Evolutionary conservation across 2,888 invertebrate genomes (phyloP).

Genomic region (Prenolepis imparis): DNA sequence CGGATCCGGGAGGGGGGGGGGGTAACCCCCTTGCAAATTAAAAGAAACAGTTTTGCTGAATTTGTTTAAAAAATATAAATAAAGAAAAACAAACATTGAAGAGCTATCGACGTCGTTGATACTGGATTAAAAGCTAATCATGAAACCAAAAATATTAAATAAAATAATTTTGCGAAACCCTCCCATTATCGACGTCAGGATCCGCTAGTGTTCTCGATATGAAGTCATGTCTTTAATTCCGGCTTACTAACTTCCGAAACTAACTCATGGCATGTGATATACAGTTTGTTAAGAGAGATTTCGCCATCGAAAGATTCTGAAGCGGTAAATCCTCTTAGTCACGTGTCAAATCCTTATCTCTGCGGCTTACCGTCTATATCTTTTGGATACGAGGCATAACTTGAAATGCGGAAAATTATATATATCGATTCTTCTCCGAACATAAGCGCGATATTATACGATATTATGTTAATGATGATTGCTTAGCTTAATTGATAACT

Average conservation of each 20-base stretch:
- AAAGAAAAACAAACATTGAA: no score
- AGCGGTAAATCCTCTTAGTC: conserved; percentile 16
- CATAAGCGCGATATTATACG: background rate
- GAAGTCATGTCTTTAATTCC: background rate
- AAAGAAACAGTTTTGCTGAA: no score
- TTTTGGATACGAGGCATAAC: background rate
- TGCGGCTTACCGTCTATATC: background rate
- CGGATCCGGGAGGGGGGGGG: no score
- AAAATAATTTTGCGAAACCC: no score
- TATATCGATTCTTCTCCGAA: background rate
- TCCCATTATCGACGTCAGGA: no score
- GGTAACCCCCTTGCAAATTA: no score
- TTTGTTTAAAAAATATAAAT: no score
- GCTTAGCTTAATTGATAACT: no score
- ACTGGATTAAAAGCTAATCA: no score
- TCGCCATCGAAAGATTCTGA: background rate
- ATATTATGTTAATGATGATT: conserved; percentile 26
- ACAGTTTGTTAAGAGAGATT: background rate
- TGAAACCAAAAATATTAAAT: no score
- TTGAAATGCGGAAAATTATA: background rate
- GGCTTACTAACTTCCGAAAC: background rate
- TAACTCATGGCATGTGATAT: background rate
- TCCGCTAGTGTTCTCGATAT: no score
- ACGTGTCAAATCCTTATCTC: conserved; percentile 17
- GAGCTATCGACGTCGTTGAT: no score